Evolutionary conservation across 2,113 vertebrate genomes (phyloP).

Genomic region (Cebidichthys violaceus): DNA sequence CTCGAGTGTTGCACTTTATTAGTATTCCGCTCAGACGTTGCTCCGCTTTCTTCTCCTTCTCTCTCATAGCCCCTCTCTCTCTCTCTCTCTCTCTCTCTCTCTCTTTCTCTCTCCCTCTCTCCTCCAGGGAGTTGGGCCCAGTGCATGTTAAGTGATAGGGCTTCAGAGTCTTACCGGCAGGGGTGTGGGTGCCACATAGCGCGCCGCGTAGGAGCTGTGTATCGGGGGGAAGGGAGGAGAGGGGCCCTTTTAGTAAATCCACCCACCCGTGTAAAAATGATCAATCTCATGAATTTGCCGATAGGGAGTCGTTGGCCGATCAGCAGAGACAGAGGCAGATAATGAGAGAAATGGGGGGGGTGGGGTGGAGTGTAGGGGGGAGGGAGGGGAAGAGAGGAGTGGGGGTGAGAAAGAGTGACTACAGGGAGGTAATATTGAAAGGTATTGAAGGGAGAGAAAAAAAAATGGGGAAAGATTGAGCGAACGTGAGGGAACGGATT

Average conservation of each 20-base stretch:
- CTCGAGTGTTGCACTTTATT: constrained; percentile 70
- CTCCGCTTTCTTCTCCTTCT: constrained; percentile 66
- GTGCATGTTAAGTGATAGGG: constrained; percentile 79
- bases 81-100: constrained; percentile 26
- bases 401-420: neutral
- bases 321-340: constrained; percentile 62
- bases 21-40: constrained; percentile 73
- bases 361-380: neutral
- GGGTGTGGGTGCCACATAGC: constrained; percentile 62
- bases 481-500: constrained; percentile 40
- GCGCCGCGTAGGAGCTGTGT: constrained; percentile 28
- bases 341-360: constrained; percentile 56
- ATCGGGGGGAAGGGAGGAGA: constrained; percentile 4
- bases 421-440: constrained; percentile 45
- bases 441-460: constrained; percentile 17
- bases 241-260: constrained; percentile 60
- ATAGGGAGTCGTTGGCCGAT: constrained; percentile 71
- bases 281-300: constrained; percentile 77
- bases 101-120: constrained; percentile 20
- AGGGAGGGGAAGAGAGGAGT: neutral
- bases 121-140: constrained; percentile 74
- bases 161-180: constrained; percentile 60
- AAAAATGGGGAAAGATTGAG: constrained; percentile 33
- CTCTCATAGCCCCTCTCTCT: neutral
- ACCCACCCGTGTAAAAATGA: constrained; percentile 73